These are phyloP conservation scores for Drosophila willistoni DNA, from an alignment of 1,140 invertebrate genomes.

Conservation along the genomic window DNA sequence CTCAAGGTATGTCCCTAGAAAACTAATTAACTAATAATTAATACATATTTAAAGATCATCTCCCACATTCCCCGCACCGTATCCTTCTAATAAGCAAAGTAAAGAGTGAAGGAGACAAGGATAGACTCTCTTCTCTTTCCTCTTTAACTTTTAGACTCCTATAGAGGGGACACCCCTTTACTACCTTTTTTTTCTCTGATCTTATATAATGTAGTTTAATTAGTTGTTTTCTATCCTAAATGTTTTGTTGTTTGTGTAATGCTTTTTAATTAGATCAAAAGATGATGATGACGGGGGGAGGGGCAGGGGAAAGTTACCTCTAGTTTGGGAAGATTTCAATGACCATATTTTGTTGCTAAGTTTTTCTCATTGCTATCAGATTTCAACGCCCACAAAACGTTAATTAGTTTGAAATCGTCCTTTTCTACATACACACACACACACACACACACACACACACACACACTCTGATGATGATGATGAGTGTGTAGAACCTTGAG, in stretches of 20 bases:
- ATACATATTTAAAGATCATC: slow-evolving; percentile 3
- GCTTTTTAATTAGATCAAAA: neutral
- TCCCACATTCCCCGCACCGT: too few species aligned
- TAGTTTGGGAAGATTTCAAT: neutral
- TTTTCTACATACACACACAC: slow-evolving; percentile 1
- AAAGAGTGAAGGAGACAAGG: too few species aligned
- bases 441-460: slow-evolving; percentile 10
- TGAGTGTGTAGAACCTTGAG: neutral
- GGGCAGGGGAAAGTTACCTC: neutral
- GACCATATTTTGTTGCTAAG: neutral
- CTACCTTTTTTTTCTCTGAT: neutral
- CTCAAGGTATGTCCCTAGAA: slow-evolving; percentile 75
- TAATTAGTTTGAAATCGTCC: slow-evolving; percentile 6
- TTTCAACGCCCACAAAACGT: slow-evolving; percentile 5
- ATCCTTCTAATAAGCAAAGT: too few species aligned
- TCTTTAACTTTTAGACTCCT: neutral
- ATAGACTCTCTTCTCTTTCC: neutral
- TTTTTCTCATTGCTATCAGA: slow-evolving; percentile 1
- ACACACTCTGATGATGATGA: slow-evolving; percentile 4
- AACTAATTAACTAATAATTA: slow-evolving; percentile 7
- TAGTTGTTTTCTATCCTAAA: slow-evolving; percentile 4
- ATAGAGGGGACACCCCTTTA: too few species aligned
- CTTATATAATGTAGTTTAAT: slow-evolving; percentile 8
- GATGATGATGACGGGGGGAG: neutral
- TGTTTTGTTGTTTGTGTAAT: slow-evolving; percentile 3